A percentile compares a stretch with the other conserved stretches of the same genome.
Conservation (phyloP, 30 jellyfish, hydroid and myxozoan species). For the Aurelia sp. region DNA sequence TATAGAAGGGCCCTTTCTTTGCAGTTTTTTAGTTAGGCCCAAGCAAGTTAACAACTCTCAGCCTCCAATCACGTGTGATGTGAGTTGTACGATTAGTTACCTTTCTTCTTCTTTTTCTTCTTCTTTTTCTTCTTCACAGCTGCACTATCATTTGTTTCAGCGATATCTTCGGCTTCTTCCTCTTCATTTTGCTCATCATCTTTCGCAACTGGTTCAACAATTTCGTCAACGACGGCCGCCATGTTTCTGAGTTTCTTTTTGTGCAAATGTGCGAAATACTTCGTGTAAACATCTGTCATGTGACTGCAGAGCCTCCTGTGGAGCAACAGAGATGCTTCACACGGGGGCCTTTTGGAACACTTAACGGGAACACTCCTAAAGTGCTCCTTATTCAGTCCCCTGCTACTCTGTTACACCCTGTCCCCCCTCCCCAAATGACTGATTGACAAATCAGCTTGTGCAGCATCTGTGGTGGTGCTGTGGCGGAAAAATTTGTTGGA, state of each 20-base stretch:
- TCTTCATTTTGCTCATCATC: slow-evolving; percentile 6
- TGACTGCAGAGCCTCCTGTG: background rate
- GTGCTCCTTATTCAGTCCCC: too few species aligned
- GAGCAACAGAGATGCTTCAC: too few species aligned
- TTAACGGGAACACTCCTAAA: too few species aligned
- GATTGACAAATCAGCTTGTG: too few species aligned
- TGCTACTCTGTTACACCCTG: too few species aligned
- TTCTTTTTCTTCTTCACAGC: slow-evolving; percentile 48
- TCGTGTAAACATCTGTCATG: slow-evolving; percentile 1
- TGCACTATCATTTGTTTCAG: background rate
- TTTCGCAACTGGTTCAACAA: background rate
- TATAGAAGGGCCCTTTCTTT: too few species aligned
- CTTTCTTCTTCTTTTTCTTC: slow-evolving; percentile 54
- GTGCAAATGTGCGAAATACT: background rate
- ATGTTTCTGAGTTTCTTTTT: background rate
- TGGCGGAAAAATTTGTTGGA: too few species aligned
- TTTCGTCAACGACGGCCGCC: slow-evolving; percentile 47
- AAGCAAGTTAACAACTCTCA: background rate
- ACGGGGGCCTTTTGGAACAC: too few species aligned
- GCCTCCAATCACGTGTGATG: background rate
- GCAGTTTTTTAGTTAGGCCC: too few species aligned
- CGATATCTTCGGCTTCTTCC: slow-evolving; percentile 28
- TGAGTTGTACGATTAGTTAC: background rate
- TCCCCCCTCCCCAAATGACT: too few species aligned
- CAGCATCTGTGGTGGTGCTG: too few species aligned